Evolutionary conservation across 2,113 vertebrate genomes (phyloP).

Genomic region (Bubo scandiacus): DNA sequence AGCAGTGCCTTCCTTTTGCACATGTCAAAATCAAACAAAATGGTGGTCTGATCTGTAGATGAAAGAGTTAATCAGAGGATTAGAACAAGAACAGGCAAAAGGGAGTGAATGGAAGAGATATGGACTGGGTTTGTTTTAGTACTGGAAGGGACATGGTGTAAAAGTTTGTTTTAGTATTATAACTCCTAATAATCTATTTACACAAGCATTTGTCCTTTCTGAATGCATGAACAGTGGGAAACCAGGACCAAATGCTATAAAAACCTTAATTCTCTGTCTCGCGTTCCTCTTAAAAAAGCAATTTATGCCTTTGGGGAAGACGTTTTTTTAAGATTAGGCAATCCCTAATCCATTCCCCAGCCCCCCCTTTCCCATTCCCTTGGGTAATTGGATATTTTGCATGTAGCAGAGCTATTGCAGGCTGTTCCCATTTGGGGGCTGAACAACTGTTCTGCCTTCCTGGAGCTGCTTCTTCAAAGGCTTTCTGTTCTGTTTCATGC

Average conservation of each 20-base stretch:
- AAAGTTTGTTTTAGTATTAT: neutral
- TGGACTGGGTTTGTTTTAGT: neutral
- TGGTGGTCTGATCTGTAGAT: neutral
- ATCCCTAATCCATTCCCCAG: neutral
- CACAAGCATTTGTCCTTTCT: neutral
- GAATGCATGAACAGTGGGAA: neutral
- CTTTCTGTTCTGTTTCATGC: neutral
- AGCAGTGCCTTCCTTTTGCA: neutral
- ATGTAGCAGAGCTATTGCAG: neutral
- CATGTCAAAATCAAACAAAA: neutral
- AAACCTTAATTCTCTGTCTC: neutral
- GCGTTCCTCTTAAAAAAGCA: neutral
- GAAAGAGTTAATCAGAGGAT: neutral
- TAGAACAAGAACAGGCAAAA: neutral
- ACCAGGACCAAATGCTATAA: neutral
- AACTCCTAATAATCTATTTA: neutral
- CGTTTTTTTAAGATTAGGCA: neutral
- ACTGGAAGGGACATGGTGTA: neutral
- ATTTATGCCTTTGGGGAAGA: neutral
- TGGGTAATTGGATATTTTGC: conserved; percentile 18
- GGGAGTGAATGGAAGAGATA: neutral
- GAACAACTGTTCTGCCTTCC: conserved; percentile 10
- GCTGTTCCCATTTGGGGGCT: neutral
- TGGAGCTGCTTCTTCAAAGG: neutral
- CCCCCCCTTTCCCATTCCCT: neutral